Percentiles rank a stretch among this genome's conserved stretches.
These are phyloP conservation scores for Orchesella flavescens DNA, from an alignment of 2,888 invertebrate species.

Conservation along the genomic window DNA sequence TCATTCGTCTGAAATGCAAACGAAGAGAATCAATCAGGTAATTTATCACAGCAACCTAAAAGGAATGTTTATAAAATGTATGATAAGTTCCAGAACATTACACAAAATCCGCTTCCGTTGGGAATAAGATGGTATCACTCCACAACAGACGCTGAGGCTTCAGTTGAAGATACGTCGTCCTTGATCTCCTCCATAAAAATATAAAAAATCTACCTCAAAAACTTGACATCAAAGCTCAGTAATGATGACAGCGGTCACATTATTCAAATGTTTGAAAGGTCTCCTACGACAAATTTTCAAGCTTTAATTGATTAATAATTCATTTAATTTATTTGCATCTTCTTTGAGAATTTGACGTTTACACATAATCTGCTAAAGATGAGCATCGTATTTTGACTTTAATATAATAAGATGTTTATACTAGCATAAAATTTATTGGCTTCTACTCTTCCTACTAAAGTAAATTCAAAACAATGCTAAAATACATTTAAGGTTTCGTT, in stretches of 20 bases:
- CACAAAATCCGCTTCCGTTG: slow-evolving; percentile 83
- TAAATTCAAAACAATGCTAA: not conserved
- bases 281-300: slow-evolving; percentile 81
- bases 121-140: slow-evolving; percentile 77
- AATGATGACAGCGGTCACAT: slow-evolving; percentile 80
- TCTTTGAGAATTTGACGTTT: slow-evolving; percentile 78
- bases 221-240: slow-evolving; percentile 84
- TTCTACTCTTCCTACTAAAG: not conserved
- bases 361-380: slow-evolving; percentile 81
- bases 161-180: slow-evolving; percentile 54
- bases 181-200: slow-evolving; percentile 35
- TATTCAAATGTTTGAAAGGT: slow-evolving; percentile 80
- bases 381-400: slow-evolving; percentile 80
- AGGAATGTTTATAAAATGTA: not conserved
- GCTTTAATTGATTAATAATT: slow-evolving; percentile 80
- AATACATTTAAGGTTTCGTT: slow-evolving; percentile 25
- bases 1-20: slow-evolving; percentile 78
- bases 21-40: no score
- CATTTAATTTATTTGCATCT: slow-evolving; percentile 77
- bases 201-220: slow-evolving; percentile 74
- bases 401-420: not conserved
- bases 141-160: slow-evolving; percentile 41
- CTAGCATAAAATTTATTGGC: not conserved
- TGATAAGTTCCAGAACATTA: slow-evolving; percentile 76
- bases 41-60: not conserved